phyloP scores from a whole-genome alignment of 2,888 invertebrate genomes.

The Hirtodrosophila cameraria region DNA sequence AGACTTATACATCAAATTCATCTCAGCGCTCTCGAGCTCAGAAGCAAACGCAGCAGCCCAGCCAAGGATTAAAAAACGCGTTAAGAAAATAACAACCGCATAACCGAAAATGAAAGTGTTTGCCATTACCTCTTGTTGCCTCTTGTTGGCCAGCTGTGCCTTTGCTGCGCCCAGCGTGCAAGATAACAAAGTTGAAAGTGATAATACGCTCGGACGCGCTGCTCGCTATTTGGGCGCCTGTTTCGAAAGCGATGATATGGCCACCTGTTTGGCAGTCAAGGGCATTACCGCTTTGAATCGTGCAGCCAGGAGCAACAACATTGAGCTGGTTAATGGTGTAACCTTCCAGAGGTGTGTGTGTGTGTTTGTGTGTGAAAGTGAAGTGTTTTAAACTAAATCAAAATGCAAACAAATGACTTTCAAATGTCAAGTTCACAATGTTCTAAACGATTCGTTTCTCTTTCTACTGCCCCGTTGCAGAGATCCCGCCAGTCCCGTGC shows the following conservation, averaged over 20 bases:
- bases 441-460: slow-evolving; percentile 22
- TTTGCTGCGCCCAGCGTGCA: slow-evolving; percentile 82
- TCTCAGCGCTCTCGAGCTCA: slow-evolving; percentile 82
- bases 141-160: slow-evolving; percentile 75
- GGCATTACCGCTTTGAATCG: slow-evolving; percentile 86
- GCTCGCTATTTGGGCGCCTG: slow-evolving; percentile 84
- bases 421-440: not conserved
- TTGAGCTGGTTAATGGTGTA: slow-evolving; percentile 86
- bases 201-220: slow-evolving; percentile 81
- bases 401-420: slow-evolving; percentile 14
- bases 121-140: slow-evolving; percentile 70
- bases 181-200: slow-evolving; percentile 84
- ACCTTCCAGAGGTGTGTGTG: slow-evolving; percentile 85
- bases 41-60: slow-evolving; percentile 53
- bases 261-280: slow-evolving; percentile 87
- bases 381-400: slow-evolving; percentile 30
- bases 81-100: slow-evolving; percentile 6
- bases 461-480: slow-evolving; percentile 65
- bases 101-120: slow-evolving; percentile 83
- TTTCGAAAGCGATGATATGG: slow-evolving; percentile 84
- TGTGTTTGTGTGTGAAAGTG: slow-evolving; percentile 29
- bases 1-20: slow-evolving; percentile 83
- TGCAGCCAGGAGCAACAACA: slow-evolving; percentile 85
- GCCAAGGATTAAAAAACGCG: slow-evolving; percentile 68
- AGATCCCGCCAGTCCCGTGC: slow-evolving; percentile 80